A percentile compares a stretch with the other conserved stretches of the same genome.
These are phyloP conservation scores for Caprella mutica DNA, from an alignment of 2,888 invertebrate genomes.

Conservation along the genomic window DNA sequence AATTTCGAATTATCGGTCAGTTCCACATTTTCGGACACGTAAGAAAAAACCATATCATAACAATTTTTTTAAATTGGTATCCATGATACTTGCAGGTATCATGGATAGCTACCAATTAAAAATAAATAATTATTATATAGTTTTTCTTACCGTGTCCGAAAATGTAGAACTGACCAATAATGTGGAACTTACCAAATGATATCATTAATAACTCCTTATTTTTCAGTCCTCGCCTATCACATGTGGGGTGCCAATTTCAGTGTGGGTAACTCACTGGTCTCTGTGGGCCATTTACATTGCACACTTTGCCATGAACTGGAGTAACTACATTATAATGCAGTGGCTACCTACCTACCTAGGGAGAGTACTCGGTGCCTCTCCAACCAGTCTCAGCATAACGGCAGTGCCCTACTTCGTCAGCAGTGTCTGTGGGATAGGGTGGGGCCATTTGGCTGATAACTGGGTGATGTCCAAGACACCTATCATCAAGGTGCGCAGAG, in stretches of 20 bases:
- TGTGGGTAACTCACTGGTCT: constrained; percentile 56
- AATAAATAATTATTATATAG: too few species aligned
- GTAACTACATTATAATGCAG: constrained; percentile 65
- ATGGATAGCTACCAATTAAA: too few species aligned
- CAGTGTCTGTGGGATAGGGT: constrained; percentile 58
- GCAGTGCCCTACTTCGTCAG: constrained; percentile 63
- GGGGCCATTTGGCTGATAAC: constrained; percentile 60
- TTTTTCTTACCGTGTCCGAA: too few species aligned
- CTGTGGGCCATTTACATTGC: constrained; percentile 62
- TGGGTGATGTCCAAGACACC: constrained; percentile 53
- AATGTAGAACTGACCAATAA: too few species aligned
- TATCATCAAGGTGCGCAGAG: constrained; percentile 54
- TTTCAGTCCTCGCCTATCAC: constrained; percentile 42
- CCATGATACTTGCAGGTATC: too few species aligned
- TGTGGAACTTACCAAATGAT: background rate
- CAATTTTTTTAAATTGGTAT: too few species aligned
- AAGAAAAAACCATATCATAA: too few species aligned
- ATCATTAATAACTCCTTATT: background rate
- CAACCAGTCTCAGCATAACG: constrained; percentile 57
- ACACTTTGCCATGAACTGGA: constrained; percentile 70
- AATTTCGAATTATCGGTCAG: too few species aligned
- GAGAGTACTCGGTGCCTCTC: constrained; percentile 53
- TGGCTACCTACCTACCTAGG: constrained; percentile 64
- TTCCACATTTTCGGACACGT: too few species aligned
- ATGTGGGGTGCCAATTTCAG: constrained; percentile 46